phyloP scores from a whole-genome alignment of 37 sponge, comb jelly and placozoan species.

The Ianthella basta region DNA sequence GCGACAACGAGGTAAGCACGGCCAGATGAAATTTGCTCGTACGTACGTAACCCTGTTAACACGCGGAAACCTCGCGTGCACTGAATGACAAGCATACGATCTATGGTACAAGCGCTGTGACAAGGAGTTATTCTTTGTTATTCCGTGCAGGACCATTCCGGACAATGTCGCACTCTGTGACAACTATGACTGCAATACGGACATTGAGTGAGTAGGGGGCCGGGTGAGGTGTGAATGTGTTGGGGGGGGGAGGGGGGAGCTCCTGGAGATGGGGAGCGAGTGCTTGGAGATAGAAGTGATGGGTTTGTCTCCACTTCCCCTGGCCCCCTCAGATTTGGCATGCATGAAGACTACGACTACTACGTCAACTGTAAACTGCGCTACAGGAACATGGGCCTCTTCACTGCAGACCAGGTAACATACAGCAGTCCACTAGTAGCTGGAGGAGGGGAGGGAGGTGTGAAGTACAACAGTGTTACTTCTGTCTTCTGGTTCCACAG shows the following conservation, averaged over 20 bases:
- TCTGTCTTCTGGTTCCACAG: conserved; percentile 18
- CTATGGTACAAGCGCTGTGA: no score
- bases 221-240: background rate
- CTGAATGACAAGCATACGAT: no score
- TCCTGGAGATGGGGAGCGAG: background rate
- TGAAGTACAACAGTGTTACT: no score
- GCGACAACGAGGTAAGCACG: conserved; percentile 79
- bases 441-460: background rate
- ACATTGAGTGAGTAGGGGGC: conserved; percentile 69
- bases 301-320: no score
- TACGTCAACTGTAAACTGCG: conserved; percentile 87
- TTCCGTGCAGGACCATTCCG: conserved; percentile 82
- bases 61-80: no score
- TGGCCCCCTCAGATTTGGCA: conserved; percentile 72
- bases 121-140: background rate
- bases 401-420: conserved; percentile 89
- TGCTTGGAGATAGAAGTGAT: no score
- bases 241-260: background rate
- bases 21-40: background rate
- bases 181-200: conserved; percentile 88
- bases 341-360: conserved; percentile 95
- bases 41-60: no score
- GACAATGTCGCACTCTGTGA: conserved; percentile 73
- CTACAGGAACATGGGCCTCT: conserved; percentile 89
- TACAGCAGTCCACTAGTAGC: background rate